phyloP scores from a whole-genome alignment of 2,797 vertebrate genomes.

The Euthynnus affinis region DNA sequence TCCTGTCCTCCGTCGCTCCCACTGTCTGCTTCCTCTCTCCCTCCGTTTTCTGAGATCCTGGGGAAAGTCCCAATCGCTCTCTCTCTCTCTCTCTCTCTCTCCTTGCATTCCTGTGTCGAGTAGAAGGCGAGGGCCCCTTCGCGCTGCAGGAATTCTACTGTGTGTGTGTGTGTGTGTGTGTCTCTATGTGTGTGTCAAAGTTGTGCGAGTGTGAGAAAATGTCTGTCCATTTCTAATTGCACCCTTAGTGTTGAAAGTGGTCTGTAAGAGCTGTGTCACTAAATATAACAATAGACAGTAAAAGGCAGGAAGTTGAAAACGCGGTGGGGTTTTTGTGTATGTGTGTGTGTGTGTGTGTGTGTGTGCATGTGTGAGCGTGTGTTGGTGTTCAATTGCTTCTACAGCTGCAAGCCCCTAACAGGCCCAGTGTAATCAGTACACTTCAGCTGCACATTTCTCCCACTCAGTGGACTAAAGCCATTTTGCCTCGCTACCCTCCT shows the following conservation, averaged over 20 bases:
- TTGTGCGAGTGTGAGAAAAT: constrained; percentile 61
- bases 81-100: constrained; percentile 34
- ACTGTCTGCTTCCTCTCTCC: constrained; percentile 81
- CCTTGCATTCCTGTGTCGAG: constrained; percentile 68
- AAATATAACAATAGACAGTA: constrained; percentile 78
- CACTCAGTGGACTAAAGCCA: constrained; percentile 62
- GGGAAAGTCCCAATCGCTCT: constrained; percentile 80
- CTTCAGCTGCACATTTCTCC: constrained; percentile 73
- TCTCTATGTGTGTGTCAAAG: constrained; percentile 32
- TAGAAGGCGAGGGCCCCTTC: constrained; percentile 57
- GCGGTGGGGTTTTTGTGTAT: constrained; percentile 48
- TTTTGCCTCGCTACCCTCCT: constrained; percentile 46
- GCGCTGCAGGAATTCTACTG: constrained; percentile 58
- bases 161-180: constrained; percentile 13
- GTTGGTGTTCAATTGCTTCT: constrained; percentile 66
- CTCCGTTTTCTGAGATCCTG: constrained; percentile 76
- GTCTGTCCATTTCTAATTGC: constrained; percentile 66
- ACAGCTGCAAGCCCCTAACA: constrained; percentile 70
- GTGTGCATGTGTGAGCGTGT: constrained; percentile 14
- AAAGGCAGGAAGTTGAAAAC: constrained; percentile 77
- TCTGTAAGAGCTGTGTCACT: constrained; percentile 66
- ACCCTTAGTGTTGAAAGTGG: constrained; percentile 62
- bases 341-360: constrained; percentile 9
- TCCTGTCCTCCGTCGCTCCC: constrained; percentile 80
- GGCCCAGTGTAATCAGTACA: constrained; percentile 67